Evolutionary conservation across 2,113 vertebrate genomes (phyloP).

Genomic region (Pristiophorus japonicus): DNA sequence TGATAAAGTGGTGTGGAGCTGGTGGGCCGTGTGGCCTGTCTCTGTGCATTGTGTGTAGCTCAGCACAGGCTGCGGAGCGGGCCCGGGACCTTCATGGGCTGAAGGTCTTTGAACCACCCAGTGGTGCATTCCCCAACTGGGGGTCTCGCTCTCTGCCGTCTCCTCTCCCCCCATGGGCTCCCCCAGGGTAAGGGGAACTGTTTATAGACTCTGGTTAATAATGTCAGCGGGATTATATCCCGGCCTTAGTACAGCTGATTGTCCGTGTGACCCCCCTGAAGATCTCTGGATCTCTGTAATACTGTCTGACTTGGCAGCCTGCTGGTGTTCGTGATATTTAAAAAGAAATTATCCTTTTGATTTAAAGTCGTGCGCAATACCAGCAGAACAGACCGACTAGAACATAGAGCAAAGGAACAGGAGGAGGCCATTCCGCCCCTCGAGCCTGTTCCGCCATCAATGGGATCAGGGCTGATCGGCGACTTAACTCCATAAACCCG

Average conservation of each 20-base stretch:
- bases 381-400: not conserved
- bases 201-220: not conserved
- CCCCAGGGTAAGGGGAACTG: not conserved
- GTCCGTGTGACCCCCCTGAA: not conserved
- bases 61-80: not conserved
- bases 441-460: not conserved
- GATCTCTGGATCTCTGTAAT: not conserved
- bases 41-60: not conserved
- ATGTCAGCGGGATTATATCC: not conserved
- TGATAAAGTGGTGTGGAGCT: not conserved
- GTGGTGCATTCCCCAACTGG: not conserved
- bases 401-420: not conserved
- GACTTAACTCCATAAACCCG: not conserved
- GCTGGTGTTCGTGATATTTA: not conserved
- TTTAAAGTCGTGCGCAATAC: not conserved
- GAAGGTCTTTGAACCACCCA: not conserved
- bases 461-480: not conserved
- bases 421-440: not conserved
- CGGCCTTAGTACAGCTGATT: not conserved
- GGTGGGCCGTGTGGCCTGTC: not conserved
- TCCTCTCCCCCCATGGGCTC: not conserved
- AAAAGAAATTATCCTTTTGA: not conserved
- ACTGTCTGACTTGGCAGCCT: not conserved
- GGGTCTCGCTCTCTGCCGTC: not conserved
- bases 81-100: not conserved